Evolutionary conservation across 64 coral and sea anemone species (phyloP), one percentile per base, ranked within the genome.

Genomic region (Cladopsammia gracilis): DNA sequence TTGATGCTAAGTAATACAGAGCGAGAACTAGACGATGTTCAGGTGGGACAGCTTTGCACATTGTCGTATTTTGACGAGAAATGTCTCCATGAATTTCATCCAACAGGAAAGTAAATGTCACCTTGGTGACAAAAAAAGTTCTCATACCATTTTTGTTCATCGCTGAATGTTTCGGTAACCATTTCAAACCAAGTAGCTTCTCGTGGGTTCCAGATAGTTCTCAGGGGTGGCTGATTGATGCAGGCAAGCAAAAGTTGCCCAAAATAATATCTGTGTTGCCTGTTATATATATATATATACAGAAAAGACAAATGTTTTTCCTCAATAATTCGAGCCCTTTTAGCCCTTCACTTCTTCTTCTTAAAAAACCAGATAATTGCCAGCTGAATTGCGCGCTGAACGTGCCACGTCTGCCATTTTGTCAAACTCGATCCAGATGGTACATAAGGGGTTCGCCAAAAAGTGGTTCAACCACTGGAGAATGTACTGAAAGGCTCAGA

Each of bases 41-140:
- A 71, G 48, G 64, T 56, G 70, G 68, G 59, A 88, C 60, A 89
- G 87, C 87, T 74, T 89, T 61, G 16, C 71, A 43, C 65, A 86
- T 65, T 13, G 60, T 14, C 9, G 83, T 70, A 64, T 86, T 60
- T 43, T 86, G 20, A 25, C n/a, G 23, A 70, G 66, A 70, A 25
- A 70, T 25, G 8, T 70, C 13, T 19, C 24, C 66, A 70, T 18
- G 18, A 70, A 2, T 70, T 70, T 70, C n/a, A 70, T 12, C 26
- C 26, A 25, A 61, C 7, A 86, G 6, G 69, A 66, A 76, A n/a
- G 68, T 88, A 45, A 88, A 88, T 23, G 86, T 88, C 34, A 26
- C 68, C 57, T 76, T 75, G 9, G n/a, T 48, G 25, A 88, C 72
- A 56, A 70, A 57, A 57, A 25, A 88, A 88, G 45, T 88, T 88